Conservation (phyloP, 2,797 vertebrate species). For the Parotocinclus haroldoi region DNA sequence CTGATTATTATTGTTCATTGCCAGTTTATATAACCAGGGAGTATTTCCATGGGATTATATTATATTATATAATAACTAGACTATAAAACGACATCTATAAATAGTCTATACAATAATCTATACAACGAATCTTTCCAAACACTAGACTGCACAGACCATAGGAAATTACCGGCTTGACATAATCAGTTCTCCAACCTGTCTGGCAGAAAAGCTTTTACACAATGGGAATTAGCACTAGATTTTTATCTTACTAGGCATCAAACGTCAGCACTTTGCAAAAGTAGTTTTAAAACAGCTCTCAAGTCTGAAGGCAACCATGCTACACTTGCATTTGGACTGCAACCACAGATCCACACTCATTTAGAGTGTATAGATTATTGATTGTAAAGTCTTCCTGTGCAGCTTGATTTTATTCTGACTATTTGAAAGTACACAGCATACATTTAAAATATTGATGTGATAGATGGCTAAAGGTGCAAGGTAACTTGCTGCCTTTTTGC, state of each 20-base stretch:
- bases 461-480: slow-evolving; percentile 52
- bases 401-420: slow-evolving; percentile 61
- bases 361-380: slow-evolving; percentile 71
- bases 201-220: too few relatives aligned
- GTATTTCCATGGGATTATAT: too few relatives aligned
- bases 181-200: slow-evolving; percentile 12
- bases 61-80: too few relatives aligned
- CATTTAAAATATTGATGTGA: slow-evolving; percentile 63
- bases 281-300: slow-evolving; percentile 9
- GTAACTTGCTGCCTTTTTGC: slow-evolving; percentile 48
- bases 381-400: slow-evolving; percentile 55
- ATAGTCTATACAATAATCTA: too few relatives aligned
- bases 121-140: too few relatives aligned
- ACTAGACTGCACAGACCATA: too few relatives aligned
- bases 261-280: slow-evolving; percentile 16
- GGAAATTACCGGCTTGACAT: too few relatives aligned
- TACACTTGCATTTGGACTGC: slow-evolving; percentile 46
- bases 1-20: too few relatives aligned
- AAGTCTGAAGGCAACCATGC: slow-evolving; percentile 17
- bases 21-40: too few relatives aligned
- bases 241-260: background rate
- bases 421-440: slow-evolving; percentile 60
- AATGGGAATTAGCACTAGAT: too few relatives aligned
- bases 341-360: slow-evolving; percentile 66
- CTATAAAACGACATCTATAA: too few relatives aligned